A percentile compares a stretch with the other conserved stretches of the same genome.
Conservation (phyloP, 2,888 invertebrate species). For the Pinctada fucata region DNA sequence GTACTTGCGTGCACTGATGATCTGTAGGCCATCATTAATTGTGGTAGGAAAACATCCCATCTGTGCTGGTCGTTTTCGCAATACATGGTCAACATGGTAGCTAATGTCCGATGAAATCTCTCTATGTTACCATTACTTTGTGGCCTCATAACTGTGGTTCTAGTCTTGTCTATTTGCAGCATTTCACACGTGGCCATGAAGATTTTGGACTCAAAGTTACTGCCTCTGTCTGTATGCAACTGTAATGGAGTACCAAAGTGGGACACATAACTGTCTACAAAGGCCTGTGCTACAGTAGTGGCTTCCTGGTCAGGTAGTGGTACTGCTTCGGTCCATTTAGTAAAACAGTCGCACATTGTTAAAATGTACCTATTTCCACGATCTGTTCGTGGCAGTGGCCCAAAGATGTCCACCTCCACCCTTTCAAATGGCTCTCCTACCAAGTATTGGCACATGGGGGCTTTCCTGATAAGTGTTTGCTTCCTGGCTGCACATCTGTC, state of each 20-base stretch:
- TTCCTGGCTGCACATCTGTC: constrained; percentile 41
- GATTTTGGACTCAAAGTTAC: constrained; percentile 35
- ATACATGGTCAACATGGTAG: constrained; percentile 51
- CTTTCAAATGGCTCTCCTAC: too few species aligned
- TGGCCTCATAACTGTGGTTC: constrained; percentile 32
- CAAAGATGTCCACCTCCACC: constrained; percentile 49
- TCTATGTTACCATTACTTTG: constrained; percentile 58
- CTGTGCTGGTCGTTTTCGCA: constrained; percentile 47
- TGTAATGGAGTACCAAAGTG: constrained; percentile 44
- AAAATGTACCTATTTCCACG: constrained; percentile 46
- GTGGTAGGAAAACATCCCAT: constrained; percentile 60
- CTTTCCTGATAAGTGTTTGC: neutral
- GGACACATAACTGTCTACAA: too few species aligned
- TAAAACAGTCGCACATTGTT: too few species aligned
- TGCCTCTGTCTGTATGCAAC: constrained; percentile 47
- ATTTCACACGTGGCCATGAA: constrained; percentile 39
- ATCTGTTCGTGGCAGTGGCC: constrained; percentile 39
- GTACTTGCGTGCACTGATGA: too few species aligned
- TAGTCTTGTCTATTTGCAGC: constrained; percentile 38
- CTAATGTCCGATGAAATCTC: constrained; percentile 54
- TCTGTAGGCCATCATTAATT: constrained; percentile 53
- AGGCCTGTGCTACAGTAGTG: too few species aligned
- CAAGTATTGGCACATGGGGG: constrained; percentile 39
- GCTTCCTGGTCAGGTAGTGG: too few species aligned
- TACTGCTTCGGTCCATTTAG: constrained; percentile 44